Evolutionary conservation across 2,797 vertebrate genomes (phyloP).

Genomic region (Chloroceryle inda): DNA sequence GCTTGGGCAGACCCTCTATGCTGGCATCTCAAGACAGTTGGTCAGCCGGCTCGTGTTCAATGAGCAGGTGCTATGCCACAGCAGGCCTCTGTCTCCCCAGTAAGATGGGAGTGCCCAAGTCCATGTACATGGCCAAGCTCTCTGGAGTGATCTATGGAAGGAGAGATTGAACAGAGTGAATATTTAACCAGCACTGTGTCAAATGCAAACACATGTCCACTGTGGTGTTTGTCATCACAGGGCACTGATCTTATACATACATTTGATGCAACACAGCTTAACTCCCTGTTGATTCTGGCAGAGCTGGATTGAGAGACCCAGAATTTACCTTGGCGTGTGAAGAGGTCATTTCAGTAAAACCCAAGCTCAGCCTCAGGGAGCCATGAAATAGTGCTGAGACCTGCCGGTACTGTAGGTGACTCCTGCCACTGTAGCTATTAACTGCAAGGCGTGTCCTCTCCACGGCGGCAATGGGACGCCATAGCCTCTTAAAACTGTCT

Average conservation of each 20-base stretch:
- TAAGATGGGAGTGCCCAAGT: background rate
- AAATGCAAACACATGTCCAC: constrained; percentile 3
- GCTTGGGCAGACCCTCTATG: background rate
- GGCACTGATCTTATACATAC: background rate
- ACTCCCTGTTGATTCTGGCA: background rate
- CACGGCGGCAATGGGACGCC: background rate
- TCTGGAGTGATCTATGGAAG: background rate
- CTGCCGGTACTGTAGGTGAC: constrained; percentile 35
- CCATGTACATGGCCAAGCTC: background rate
- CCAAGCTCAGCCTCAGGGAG: background rate
- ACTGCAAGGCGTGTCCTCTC: constrained; percentile 34
- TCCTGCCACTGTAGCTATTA: constrained; percentile 20
- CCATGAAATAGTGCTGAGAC: constrained; percentile 27
- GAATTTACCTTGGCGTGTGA: constrained; percentile 14
- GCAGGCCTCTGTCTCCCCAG: background rate
- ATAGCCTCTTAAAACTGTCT: constrained; percentile 64
- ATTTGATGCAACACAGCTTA: background rate
- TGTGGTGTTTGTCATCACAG: background rate
- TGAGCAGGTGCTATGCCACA: background rate
- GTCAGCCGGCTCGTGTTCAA: background rate
- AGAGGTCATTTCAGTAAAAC: constrained; percentile 33
- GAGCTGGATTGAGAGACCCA: background rate
- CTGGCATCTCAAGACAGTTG: background rate
- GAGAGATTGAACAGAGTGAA: constrained; percentile 5
- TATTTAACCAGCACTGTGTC: constrained; percentile 32